Conservation (phyloP, 2,113 vertebrate genomes). For the Strix uralensis region DNA sequence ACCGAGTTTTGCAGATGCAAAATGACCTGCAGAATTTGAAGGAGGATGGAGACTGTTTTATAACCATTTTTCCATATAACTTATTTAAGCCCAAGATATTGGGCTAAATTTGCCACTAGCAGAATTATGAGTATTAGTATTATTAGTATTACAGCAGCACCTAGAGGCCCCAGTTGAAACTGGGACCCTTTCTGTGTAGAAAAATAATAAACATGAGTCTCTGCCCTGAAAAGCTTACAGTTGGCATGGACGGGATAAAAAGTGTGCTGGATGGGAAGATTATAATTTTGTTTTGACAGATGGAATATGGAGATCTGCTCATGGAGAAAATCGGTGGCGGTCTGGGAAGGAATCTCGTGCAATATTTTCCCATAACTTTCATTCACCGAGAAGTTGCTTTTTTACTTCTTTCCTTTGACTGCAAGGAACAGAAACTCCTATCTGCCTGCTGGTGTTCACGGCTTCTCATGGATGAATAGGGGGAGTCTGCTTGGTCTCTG, state of each 20-base stretch:
- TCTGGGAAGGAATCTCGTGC: not conserved
- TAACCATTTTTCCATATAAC: not conserved
- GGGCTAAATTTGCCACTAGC: constrained; percentile 6
- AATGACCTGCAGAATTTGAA: constrained; percentile 31
- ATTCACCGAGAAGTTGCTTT: not conserved
- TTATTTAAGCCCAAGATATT: constrained; percentile 27
- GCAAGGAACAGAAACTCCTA: not conserved
- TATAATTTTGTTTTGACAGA: not conserved
- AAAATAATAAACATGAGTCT: not conserved
- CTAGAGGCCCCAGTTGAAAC: not conserved
- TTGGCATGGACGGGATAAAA: not conserved
- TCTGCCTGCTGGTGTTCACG: not conserved
- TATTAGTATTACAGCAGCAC: constrained; percentile 26
- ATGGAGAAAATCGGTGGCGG: not conserved
- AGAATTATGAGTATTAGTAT: not conserved
- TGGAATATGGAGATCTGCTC: not conserved
- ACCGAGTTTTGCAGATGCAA: constrained; percentile 23
- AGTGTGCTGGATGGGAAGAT: not conserved
- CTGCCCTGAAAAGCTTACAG: not conserved
- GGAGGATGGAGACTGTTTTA: not conserved
- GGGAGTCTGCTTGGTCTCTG: not conserved
- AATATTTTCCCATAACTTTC: constrained; percentile 11
- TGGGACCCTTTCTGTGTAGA: not conserved
- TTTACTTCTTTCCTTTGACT: not conserved
- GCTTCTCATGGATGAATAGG: not conserved